Evolutionary conservation across 1,140 invertebrate genomes (phyloP).

Genomic region (Papilio glaucus): DNA sequence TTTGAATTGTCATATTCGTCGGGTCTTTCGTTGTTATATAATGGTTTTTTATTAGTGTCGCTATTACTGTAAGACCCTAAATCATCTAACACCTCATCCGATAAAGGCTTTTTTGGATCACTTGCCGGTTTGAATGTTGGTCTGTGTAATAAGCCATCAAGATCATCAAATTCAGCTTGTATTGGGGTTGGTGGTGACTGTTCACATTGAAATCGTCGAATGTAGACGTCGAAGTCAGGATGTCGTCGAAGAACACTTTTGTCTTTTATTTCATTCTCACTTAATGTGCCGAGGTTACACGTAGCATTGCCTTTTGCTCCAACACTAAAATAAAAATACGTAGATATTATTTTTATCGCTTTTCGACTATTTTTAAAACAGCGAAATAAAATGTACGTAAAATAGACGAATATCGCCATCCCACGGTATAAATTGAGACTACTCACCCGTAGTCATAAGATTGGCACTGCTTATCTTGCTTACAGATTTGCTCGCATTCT

Average conservation of each 20-base stretch:
- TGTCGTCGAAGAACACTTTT: constrained; percentile 60
- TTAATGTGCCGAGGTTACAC: constrained; percentile 66
- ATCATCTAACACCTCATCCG: constrained; percentile 56
- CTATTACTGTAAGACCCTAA: constrained; percentile 51
- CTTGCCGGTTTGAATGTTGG: constrained; percentile 65
- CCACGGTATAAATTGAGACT: constrained; percentile 34
- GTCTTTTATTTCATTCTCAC: constrained; percentile 68
- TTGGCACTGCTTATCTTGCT: constrained; percentile 77
- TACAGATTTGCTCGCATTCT: constrained; percentile 76
- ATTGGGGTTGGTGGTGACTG: constrained; percentile 68
- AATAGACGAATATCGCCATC: constrained; percentile 44
- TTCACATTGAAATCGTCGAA: constrained; percentile 67
- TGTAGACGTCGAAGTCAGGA: constrained; percentile 74
- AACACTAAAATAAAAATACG: constrained; percentile 54
- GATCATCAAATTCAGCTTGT: constrained; percentile 58
- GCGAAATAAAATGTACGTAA: background rate
- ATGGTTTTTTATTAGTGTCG: constrained; percentile 50
- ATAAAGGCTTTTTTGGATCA: constrained; percentile 59
- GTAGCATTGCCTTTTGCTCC: constrained; percentile 78
- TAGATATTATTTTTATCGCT: background rate
- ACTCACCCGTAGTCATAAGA: constrained; percentile 74
- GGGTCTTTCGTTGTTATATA: constrained; percentile 61
- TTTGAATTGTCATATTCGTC: constrained; percentile 62
- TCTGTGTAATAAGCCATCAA: constrained; percentile 52
- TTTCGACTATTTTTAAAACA: background rate